Evolutionary conservation across 2,888 invertebrate species (phyloP).

Genomic region (Nephrotoma appendiculata): DNA sequence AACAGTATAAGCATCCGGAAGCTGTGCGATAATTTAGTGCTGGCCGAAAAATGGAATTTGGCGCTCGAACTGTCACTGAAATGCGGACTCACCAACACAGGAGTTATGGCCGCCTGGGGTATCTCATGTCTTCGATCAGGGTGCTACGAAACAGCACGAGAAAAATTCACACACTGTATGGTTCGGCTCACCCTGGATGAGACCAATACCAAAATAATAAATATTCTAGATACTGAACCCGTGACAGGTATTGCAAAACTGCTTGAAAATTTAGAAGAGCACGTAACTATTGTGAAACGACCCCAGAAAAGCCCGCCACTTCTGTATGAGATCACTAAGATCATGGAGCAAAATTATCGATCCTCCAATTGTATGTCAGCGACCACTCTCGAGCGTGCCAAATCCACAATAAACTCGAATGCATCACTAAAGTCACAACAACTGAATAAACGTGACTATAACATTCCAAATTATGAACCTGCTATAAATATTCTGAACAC

Average conservation of each 20-base stretch:
- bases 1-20: conserved; percentile 47
- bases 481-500: conserved; percentile 45
- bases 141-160: conserved; percentile 45
- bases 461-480: conserved; percentile 38
- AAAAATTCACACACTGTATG: conserved; percentile 29
- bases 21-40: conserved; percentile 56
- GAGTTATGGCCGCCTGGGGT: conserved; percentile 82
- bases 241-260: conserved; percentile 2
- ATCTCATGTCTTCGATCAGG: conserved; percentile 68
- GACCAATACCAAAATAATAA: conserved; percentile 20
- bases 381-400: conserved; percentile 24
- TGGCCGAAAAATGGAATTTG: conserved; percentile 71
- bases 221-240: conserved; percentile 14
- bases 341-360: conserved; percentile 47
- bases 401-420: conserved; percentile 26
- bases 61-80: conserved; percentile 78
- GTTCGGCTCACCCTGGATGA: conserved; percentile 22
- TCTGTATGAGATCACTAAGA: conserved; percentile 51
- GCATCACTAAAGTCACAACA: conserved; percentile 23
- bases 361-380: conserved; percentile 17
- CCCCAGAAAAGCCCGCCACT: conserved; percentile 50
- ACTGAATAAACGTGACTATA: conserved; percentile 33
- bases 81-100: conserved; percentile 58
- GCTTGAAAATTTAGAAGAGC: conserved; percentile 9
- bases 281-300: conserved; percentile 25